These are phyloP conservation scores for Latheticus oryzae DNA, from an alignment of 2,888 invertebrate genomes.

Conservation along the genomic window DNA sequence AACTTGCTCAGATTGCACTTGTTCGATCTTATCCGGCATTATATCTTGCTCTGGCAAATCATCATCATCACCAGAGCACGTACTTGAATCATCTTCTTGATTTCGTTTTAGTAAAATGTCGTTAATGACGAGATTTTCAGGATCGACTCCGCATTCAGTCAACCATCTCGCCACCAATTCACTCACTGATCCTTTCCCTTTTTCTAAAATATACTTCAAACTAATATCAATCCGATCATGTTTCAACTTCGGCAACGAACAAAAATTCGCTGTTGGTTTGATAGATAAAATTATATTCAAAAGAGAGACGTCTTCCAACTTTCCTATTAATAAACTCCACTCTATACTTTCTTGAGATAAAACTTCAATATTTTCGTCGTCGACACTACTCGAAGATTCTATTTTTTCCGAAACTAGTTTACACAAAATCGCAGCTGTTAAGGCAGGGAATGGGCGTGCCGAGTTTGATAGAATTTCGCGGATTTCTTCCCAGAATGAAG, in stretches of 20 bases:
- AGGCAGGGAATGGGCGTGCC: conserved; percentile 79
- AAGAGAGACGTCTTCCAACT: conserved; percentile 88
- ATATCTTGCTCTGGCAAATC: conserved; percentile 27
- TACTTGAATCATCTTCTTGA: conserved; percentile 45
- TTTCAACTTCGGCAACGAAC: conserved; percentile 68
- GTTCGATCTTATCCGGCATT: conserved; percentile 41
- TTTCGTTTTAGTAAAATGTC: conserved; percentile 60
- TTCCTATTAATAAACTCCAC: conserved; percentile 88
- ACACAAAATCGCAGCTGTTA: conserved; percentile 86
- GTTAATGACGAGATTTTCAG: conserved; percentile 71
- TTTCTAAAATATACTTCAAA: conserved; percentile 73
- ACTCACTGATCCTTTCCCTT: conserved; percentile 84
- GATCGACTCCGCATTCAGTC: conserved; percentile 77
- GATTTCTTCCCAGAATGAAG: conserved; percentile 86
- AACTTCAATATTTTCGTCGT: conserved; percentile 65
- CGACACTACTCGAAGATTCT: conserved; percentile 53
- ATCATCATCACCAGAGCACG: conserved; percentile 45
- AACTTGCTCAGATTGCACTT: conserved; percentile 62
- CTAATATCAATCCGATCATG: conserved; percentile 72
- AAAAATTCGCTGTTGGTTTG: conserved; percentile 62
- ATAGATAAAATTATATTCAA: conserved; percentile 77
- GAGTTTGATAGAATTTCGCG: conserved; percentile 80
- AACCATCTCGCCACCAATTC: conserved; percentile 92
- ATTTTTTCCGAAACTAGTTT: conserved; percentile 75
- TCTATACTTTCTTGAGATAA: conserved; percentile 87